Conservation (phyloP, 2,113 vertebrate genomes). For the Todiramphus chloris region DNA sequence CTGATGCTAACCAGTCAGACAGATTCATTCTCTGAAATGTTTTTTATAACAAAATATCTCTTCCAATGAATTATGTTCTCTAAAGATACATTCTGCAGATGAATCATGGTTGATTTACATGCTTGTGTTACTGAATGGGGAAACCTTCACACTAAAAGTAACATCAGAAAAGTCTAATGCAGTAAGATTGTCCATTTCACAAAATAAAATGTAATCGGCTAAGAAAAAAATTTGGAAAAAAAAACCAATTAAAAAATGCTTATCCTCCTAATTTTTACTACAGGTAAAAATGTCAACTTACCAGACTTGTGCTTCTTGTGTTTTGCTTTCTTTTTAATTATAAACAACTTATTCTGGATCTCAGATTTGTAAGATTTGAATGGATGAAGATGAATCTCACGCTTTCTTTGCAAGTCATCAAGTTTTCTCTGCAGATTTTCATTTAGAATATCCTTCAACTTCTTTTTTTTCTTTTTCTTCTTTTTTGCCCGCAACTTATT, state of each 20-base stretch:
- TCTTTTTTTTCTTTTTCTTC: conserved; percentile 92
- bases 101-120: neutral
- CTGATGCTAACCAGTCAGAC: neutral
- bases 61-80: neutral
- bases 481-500: conserved; percentile 81
- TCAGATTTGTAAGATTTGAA: conserved; percentile 81
- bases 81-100: neutral
- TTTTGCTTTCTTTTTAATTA: conserved; percentile 86
- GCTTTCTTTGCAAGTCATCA: conserved; percentile 75
- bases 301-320: conserved; percentile 90
- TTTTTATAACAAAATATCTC: neutral
- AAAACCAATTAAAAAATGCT: neutral
- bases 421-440: conserved; percentile 77
- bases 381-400: conserved; percentile 75
- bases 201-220: neutral
- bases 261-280: neutral
- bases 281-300: conserved; percentile 66
- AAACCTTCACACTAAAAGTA: neutral
- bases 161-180: neutral
- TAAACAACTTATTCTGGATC: conserved; percentile 75
- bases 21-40: neutral
- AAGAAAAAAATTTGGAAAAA: neutral
- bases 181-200: neutral
- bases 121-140: neutral
- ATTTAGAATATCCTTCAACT: conserved; percentile 77